Evolutionary conservation across 2,113 vertebrate genomes (phyloP), one percentile per base, ranked within the genome.

Genomic region (Urocolius indicus): DNA sequence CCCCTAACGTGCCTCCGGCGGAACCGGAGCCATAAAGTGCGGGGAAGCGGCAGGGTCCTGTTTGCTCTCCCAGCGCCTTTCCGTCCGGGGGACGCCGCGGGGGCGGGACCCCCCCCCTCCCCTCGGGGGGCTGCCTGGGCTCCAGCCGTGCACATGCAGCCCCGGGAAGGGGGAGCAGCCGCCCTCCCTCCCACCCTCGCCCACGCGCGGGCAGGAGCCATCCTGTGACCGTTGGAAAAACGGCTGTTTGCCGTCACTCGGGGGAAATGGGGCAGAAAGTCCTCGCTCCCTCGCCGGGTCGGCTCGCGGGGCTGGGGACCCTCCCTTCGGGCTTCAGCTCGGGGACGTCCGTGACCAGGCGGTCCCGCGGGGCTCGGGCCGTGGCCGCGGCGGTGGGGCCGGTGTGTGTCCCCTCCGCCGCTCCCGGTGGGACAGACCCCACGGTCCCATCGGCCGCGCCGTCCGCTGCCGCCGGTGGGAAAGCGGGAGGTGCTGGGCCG

Each of bases 201-300:
- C 15, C 58, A 11, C 5, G 54, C 18, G 5, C 19, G 5, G 46
- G 71, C 77, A 48, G 82, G 82, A 89, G 74, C 86, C 67, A n/a
- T 75, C 54, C 26, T 23, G 68, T 46, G 89, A 93, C 87, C 89
- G 93, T 96, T 95, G 91, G 93, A 87, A 95, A 95, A 90, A 87
- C 62, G 5, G 80, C 66, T 92, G 63, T 96, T 90, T 84, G 41
- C 88, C 74, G 84, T 59, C 72, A 68, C 61, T 27, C 5, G 20
- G 59, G 49, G 59, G 55, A 88, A 96, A 91, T 95, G 91, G 93
- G 8, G 87, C 89, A 88, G 95, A 95, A 96, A 92, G 13, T 20
- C 13, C 30, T 54, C 26, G 9, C 27, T 72, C 69, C 36, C 59
- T 21, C 9, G 7, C 19, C 13, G 65, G 30, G 41, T 45, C 51